Evolutionary conservation across 2,797 vertebrate genomes (phyloP).

Genomic region (Microctenopoma steveboyesi): DNA sequence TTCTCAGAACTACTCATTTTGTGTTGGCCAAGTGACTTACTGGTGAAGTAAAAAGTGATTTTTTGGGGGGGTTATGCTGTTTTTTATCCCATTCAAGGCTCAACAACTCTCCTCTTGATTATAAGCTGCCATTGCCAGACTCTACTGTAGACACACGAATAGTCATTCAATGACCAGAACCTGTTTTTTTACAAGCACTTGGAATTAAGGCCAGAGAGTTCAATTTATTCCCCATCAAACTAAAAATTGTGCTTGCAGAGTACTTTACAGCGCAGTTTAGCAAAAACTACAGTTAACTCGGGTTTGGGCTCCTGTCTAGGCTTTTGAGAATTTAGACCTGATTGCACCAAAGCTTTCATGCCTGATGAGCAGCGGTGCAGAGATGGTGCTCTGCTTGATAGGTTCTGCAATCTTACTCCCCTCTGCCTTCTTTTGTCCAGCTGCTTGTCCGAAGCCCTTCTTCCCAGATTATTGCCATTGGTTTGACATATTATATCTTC

Average conservation of each 20-base stretch:
- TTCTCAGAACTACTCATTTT: neutral
- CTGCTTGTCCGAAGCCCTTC: neutral
- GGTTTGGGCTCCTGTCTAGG: neutral
- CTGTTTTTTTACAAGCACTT: conserved; percentile 7
- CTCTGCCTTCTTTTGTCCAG: neutral
- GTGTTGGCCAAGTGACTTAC: neutral
- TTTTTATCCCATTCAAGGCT: neutral
- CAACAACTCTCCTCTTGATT: neutral
- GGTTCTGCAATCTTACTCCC: neutral
- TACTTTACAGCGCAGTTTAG: conserved; percentile 15
- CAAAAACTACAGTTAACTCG: neutral
- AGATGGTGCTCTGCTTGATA: neutral
- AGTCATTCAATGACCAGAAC: neutral
- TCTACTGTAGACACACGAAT: neutral
- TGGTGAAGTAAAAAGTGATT: neutral
- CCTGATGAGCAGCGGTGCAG: neutral
- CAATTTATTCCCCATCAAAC: conserved; percentile 5
- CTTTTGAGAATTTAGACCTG: conserved; percentile 12
- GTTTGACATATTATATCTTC: neutral
- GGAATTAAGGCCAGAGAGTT: conserved; percentile 1
- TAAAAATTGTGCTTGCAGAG: conserved; percentile 5
- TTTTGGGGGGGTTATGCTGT: neutral
- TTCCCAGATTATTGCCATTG: neutral
- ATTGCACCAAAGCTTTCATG: conserved; percentile 22
- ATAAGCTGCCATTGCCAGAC: neutral